Evolutionary conservation across 1,140 invertebrate genomes (phyloP).

Genomic region (Philopotamus ludificatus): DNA sequence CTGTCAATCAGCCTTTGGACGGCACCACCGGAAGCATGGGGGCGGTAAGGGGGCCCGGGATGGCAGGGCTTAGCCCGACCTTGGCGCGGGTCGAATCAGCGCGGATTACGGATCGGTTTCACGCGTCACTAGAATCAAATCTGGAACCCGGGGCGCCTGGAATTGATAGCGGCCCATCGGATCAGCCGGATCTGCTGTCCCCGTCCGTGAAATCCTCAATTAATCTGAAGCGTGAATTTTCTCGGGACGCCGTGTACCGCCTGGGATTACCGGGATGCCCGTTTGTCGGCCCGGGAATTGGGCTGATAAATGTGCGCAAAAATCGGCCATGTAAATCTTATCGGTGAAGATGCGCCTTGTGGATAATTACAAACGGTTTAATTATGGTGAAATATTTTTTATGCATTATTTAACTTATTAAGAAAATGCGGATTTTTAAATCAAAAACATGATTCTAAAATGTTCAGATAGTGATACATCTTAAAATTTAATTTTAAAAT

Average conservation of each 20-base stretch:
- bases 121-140: constrained; percentile 39
- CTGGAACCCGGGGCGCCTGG: constrained; percentile 14
- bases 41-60: no score
- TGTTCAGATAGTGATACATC: no score
- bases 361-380: no score
- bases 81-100: constrained; percentile 19
- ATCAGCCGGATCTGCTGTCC: neutral
- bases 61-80: constrained; percentile 4
- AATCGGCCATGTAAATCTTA: no score
- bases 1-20: constrained; percentile 33
- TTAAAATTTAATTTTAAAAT: no score
- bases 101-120: constrained; percentile 35
- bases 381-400: no score
- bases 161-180: constrained; percentile 6
- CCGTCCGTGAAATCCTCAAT: neutral
- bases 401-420: no score
- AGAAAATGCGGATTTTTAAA: no score
- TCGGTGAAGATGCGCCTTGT: no score
- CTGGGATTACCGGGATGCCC: neutral
- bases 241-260: neutral
- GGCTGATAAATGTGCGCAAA: no score
- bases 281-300: neutral
- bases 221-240: neutral
- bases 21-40: neutral
- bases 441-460: no score